Percentiles rank a stretch among this genome's conserved stretches.
Evolutionary conservation across 1,140 invertebrate genomes (phyloP).

Genomic region (Hyles vespertilio): DNA sequence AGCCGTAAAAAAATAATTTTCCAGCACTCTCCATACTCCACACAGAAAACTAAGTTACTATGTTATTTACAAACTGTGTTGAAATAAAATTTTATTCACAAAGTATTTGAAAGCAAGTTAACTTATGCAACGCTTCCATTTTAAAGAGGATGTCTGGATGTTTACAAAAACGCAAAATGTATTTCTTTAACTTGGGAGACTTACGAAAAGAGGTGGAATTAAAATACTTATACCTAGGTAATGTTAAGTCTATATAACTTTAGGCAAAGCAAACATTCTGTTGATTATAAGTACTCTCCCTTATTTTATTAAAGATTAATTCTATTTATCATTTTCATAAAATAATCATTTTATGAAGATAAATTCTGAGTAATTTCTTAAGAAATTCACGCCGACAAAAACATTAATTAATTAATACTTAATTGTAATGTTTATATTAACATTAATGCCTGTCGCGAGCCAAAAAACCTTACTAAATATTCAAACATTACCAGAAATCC

Average conservation of each 20-base stretch:
- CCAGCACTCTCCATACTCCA: neutral
- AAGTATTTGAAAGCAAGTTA: constrained; percentile 3
- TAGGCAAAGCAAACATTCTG: too few relatives aligned
- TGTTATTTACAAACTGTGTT: constrained; percentile 11
- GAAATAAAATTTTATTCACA: constrained; percentile 9
- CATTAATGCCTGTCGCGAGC: constrained; percentile 26
- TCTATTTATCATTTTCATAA: too few relatives aligned
- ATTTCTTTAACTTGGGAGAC: neutral
- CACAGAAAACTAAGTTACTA: neutral
- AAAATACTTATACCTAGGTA: too few relatives aligned
- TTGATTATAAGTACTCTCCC: too few relatives aligned
- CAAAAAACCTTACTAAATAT: constrained; percentile 36
- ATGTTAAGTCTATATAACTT: too few relatives aligned
- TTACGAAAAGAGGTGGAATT: too few relatives aligned
- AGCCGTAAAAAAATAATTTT: constrained; percentile 1
- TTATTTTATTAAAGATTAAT: too few relatives aligned
- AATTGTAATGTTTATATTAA: constrained; percentile 10
- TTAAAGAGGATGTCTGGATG: neutral
- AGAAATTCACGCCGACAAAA: neutral
- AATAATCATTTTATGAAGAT: too few relatives aligned
- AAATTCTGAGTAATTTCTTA: neutral
- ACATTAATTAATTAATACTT: neutral
- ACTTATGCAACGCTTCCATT: neutral
- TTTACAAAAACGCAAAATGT: neutral
- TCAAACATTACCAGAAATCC: constrained; percentile 32